A percentile compares a stretch with the other conserved stretches of the same genome.
Conservation (phyloP, 92 coral and sea anemone species). For the Actinostola sp. region DNA sequence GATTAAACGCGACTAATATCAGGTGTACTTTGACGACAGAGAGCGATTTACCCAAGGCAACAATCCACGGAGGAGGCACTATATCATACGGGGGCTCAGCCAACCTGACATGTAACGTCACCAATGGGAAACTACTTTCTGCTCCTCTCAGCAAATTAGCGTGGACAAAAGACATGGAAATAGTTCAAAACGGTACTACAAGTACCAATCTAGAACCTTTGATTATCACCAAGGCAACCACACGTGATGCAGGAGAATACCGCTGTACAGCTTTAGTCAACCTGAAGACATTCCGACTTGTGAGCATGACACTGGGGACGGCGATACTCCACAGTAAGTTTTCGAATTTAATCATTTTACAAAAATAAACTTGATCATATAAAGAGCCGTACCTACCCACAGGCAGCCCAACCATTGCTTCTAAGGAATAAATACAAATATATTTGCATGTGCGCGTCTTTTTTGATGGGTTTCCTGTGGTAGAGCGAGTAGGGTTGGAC, state of each 20-base stretch:
- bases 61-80: not conserved
- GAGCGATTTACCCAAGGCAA: not conserved
- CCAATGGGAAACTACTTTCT: not conserved
- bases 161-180: conserved; percentile 22
- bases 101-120: conserved; percentile 20
- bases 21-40: not conserved
- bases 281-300: not conserved
- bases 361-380: no score
- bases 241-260: conserved; percentile 10
- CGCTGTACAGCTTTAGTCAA: not conserved
- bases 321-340: conserved; percentile 4
- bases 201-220: conserved; percentile 5
- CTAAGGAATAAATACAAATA: no score
- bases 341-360: no score
- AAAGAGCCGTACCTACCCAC: no score
- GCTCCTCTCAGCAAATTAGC: not conserved
- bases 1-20: no score
- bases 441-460: no score
- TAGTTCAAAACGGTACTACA: conserved; percentile 14
- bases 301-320: not conserved
- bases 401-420: no score
- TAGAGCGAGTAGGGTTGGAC: no score
- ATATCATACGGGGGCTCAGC: conserved; percentile 3
- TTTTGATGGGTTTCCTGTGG: no score
- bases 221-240: not conserved